Conservation (phyloP, 2,888 invertebrate species). For the Andrena trimmerana region DNA sequence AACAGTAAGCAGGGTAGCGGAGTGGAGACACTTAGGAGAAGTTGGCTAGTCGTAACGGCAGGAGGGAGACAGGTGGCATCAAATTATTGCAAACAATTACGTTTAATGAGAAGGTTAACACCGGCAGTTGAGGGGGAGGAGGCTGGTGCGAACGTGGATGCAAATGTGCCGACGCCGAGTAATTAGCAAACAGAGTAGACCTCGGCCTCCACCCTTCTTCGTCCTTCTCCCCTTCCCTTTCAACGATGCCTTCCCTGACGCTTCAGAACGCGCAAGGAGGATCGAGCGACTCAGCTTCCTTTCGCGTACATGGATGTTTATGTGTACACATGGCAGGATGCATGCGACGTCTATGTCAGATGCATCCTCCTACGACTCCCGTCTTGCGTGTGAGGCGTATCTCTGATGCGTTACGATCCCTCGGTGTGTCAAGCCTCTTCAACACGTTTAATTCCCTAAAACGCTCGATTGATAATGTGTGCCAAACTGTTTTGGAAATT, state of each 20-base stretch:
- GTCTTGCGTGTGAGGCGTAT: not conserved
- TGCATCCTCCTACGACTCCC: conserved; percentile 6
- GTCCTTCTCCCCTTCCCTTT: conserved; percentile 3
- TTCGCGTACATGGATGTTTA: conserved; percentile 33
- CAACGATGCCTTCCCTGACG: conserved; percentile 20
- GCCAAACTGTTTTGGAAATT: too few relatives aligned
- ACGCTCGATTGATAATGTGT: too few relatives aligned
- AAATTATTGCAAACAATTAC: conserved; percentile 84
- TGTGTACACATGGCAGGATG: conserved; percentile 3
- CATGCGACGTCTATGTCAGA: conserved; percentile 13
- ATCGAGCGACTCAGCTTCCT: conserved; percentile 50
- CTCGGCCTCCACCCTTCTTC: conserved; percentile 48
- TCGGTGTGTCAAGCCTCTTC: not conserved
- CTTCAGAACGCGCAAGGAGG: conserved; percentile 22
- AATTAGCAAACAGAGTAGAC: conserved; percentile 81
- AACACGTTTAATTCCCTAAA: not conserved
- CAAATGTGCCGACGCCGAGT: conserved; percentile 81
- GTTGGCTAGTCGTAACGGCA: conserved; percentile 60
- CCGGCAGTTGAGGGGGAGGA: conserved; percentile 65
- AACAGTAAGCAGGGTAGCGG: conserved; percentile 61
- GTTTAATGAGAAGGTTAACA: conserved; percentile 84
- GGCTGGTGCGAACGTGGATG: conserved; percentile 76
- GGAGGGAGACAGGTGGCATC: conserved; percentile 78
- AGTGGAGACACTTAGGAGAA: conserved; percentile 55
- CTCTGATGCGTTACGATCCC: conserved; percentile 2